Conservation (phyloP, 2,888 invertebrate species). For the Alloscopus bannaensis region DNA sequence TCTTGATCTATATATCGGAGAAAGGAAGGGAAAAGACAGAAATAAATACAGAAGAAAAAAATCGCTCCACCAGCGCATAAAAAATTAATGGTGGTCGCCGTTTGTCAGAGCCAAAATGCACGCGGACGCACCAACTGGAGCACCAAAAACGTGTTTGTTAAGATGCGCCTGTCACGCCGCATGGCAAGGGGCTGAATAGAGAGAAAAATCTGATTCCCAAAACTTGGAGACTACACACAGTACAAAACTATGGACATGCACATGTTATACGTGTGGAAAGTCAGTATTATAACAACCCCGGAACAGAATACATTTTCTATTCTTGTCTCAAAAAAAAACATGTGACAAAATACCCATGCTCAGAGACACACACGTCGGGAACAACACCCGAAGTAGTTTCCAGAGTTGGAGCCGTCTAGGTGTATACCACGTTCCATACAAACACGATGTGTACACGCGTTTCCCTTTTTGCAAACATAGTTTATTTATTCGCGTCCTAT, state of each 20-base stretch:
- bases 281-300: neutral
- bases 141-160: conserved; percentile 13
- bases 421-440: neutral
- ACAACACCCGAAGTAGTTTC: conserved; percentile 19
- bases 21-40: neutral
- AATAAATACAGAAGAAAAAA: neutral
- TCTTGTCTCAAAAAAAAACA: neutral
- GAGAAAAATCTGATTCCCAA: neutral
- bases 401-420: conserved; percentile 12
- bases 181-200: neutral
- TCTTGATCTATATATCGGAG: conserved; percentile 16
- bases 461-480: conserved; percentile 20
- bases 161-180: neutral
- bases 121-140: neutral
- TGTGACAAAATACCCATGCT: conserved; percentile 20
- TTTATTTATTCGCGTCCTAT: conserved; percentile 18
- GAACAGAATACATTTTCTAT: neutral
- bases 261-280: neutral
- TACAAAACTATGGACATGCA: no score
- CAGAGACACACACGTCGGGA: neutral
- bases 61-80: conserved; percentile 28
- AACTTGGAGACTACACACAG: neutral
- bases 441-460: neutral
- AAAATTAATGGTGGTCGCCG: conserved; percentile 50
- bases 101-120: conserved; percentile 48